Base-by-base conservation (phyloP, 2,888 invertebrate genomes). In the Hemithea aestivaria region DNA sequence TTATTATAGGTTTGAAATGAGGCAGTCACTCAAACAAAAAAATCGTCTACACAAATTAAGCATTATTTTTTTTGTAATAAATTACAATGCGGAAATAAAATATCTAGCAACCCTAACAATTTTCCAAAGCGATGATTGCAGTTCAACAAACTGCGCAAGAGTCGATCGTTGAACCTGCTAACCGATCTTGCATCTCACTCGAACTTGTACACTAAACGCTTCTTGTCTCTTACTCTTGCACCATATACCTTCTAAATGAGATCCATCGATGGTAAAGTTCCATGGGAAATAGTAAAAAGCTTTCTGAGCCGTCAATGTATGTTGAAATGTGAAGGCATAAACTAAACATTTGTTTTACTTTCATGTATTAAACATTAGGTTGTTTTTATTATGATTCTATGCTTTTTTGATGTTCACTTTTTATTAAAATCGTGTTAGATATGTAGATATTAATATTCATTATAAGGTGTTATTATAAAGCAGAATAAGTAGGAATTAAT, bases 131-230 rank as follows among this genome's bases (percentile, higher is more conserved):
- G 75, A 74, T 78, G 79, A 79, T 79, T 82, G 73, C 74, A 78
- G 84, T 83, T 85, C 85, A 85, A 85, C 83, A 84, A 85, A 83
- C 85, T 82, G 81, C 82, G 80, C 80, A 59, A 65, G 79, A 82
- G 77, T 71, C 80, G 85, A 81, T 72, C 85, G 73, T 85, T 85
- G 85, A 85, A 85, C 84, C 80, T 80, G 68, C 75, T 73, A 74
- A 77, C 77, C 66, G 69, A 72, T 68, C 65, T 33, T 46, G 53
- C 50, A 43, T 84, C 81, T 61, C 67, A 49, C 66, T 83, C 69
- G 42, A 67, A 50, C 78, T 16, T 61, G 24, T 24, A 36, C 32
- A 28, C 7, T 16, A 32, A 40, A 40, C 42, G 37, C 53, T 44
- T 45, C 40, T 42, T 52, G 40, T 78, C 77, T 70, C 70, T 48